Conservation (phyloP, 2,888 invertebrate genomes). For the Drepana falcataria region DNA sequence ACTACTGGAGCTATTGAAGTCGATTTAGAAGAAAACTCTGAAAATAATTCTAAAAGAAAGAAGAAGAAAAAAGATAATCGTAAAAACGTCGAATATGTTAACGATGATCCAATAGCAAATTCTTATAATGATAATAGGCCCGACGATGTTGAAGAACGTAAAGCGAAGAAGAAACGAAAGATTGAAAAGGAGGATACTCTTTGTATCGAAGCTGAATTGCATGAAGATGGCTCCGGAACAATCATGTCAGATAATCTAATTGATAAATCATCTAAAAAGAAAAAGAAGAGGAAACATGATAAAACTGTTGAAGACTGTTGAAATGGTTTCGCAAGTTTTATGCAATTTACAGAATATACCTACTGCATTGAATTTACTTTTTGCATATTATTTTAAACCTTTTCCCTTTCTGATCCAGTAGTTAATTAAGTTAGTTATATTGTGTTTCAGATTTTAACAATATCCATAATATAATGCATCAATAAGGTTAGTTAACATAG, state of each 20-base stretch:
- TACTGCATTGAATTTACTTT: no score
- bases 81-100: background rate
- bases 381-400: no score
- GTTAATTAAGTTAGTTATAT: no score
- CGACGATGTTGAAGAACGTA: background rate
- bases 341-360: background rate
- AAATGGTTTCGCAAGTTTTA: background rate
- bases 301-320: background rate
- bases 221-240: background rate
- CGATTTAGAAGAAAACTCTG: background rate
- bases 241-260: background rate
- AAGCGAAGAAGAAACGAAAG: constrained; percentile 1
- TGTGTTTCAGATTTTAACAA: no score
- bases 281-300: constrained; percentile 8
- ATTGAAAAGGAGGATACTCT: background rate
- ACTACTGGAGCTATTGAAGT: background rate
- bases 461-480: no score
- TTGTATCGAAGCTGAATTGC: no score
- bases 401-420: no score
- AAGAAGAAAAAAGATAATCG: constrained; percentile 20
- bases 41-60: constrained; percentile 21
- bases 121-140: background rate
- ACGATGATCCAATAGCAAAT: background rate
- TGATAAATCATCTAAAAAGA: background rate
- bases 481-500: no score